Base-by-base conservation (phyloP, 2,888 invertebrate genomes). In the Coenonympha arcania region DNA sequence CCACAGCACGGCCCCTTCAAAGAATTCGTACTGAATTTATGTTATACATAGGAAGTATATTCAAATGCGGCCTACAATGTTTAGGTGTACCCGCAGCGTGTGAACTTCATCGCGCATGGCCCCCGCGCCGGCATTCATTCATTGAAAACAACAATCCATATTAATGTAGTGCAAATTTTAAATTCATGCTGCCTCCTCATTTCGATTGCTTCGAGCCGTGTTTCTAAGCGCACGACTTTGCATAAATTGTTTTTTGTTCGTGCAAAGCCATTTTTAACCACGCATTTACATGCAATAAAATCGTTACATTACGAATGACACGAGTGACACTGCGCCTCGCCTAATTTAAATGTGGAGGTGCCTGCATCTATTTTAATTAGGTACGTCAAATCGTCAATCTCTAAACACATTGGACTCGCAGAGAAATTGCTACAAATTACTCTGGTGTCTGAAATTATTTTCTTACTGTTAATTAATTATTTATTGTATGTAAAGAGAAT, bases 131-230 rank as follows among this genome's bases (percentile, higher is more conserved):
- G 71, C 80, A 79, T 81, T 82, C 85, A 84, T 86, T 86, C 86
- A 86, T 84, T 82, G 85, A 83, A n/a, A 85, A 82, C 82, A 70
- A 76, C 84, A 73, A 84, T 85, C 82, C 84, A 86, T 86, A 85
- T 84, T 85, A 84, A 86, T 86, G 85, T 79, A 82, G 79, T 81
- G 82, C 85, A 84, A 83, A 86, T 84, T 86, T 86, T 75, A 73
- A 82, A 86, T 86, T 86, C 86, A 85, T 73, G 76, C 71, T 75
- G 77, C 66, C 77, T 76, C 79, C 70, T 77, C 79, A 70, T 76
- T 80, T 79, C 77, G 77, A 82, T 82, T 74, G 76, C 76, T 66
- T 73, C 67, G 72, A 66, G 63, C 70, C 73, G 69, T 82, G 80
- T 82, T 76, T 63, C 78, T 83, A 78, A 79, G 79, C 80, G 72